Evolutionary conservation across 2,888 invertebrate species (phyloP).

Genomic region (Ecliptopera silaceata): DNA sequence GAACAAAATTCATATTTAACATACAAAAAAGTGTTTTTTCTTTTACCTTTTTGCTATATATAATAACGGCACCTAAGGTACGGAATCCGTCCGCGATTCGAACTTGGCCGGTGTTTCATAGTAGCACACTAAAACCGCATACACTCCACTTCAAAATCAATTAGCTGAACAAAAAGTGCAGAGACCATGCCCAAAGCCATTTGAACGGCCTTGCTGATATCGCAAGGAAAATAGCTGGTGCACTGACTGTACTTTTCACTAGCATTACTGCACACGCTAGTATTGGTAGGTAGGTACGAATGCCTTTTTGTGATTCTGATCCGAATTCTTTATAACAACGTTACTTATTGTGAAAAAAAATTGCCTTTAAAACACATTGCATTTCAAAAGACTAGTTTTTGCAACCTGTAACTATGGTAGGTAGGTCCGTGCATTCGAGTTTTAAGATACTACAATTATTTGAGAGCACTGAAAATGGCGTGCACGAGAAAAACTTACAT

Average conservation of each 20-base stretch:
- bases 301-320: too few species aligned
- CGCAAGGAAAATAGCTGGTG: slow-evolving; percentile 69
- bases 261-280: slow-evolving; percentile 29
- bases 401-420: not conserved
- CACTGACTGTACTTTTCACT: slow-evolving; percentile 58
- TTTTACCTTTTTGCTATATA: too few species aligned
- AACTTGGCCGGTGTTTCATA: too few species aligned
- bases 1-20: too few species aligned
- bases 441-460: not conserved
- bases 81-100: too few species aligned
- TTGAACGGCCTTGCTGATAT: slow-evolving; percentile 76
- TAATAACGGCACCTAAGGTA: too few species aligned
- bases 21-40: too few species aligned
- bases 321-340: too few species aligned
- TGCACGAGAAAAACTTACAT: slow-evolving; percentile 14
- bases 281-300: not conserved
- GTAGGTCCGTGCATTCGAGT: not conserved
- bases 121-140: not conserved
- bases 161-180: slow-evolving; percentile 33
- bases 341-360: not conserved
- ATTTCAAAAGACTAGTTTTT: not conserved
- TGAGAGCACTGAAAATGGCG: slow-evolving; percentile 2
- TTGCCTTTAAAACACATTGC: not conserved
- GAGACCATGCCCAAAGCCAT: slow-evolving; percentile 73
- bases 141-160: slow-evolving; percentile 17